Base-by-base conservation (phyloP, 2,797 vertebrate genomes). In the Oophaga sylvatica region DNA sequence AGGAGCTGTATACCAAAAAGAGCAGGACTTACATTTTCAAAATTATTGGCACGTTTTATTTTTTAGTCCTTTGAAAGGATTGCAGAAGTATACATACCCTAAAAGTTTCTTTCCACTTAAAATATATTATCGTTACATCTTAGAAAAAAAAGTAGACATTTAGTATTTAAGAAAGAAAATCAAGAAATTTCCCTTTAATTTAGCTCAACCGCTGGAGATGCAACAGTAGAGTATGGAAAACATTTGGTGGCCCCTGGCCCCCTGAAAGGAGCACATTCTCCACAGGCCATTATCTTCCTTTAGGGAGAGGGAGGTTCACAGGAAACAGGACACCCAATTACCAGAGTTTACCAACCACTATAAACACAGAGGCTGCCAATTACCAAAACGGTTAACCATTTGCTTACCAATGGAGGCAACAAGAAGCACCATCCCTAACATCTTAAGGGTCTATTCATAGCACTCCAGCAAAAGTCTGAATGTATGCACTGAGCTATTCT, bases 311-410 rank as follows among this genome's bases (percentile, higher is more conserved):
- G 60, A 67, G n/a, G 63, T 31, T 41, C 63, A 56, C 45, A 56
- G 63, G 45, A 68, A 82, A 53, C 80, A 81, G 62, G 62, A 81
- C 80, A 29, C 80, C 62, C 62, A 81, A 81, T 67, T 81, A 81
- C 22, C 22, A 67, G 60, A 31, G 41, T 56, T 48, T 68, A 67
- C 63, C 63, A 67, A 53, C 15, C 22, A 29, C 80, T 68, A 56
- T 68, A 81, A 53, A 68, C 45, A 15, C 80, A 29, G 19, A 9
- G 13, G 35, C 62, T 5, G 62, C 80, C 41, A 48, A 81, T 68
- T 29, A 20, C 63, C 17, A 8, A 7, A 7, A 1, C 60, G 2
- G 45, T 45, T 81, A 67, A 67, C 62, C 13, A 15, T 48, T 19
- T 67, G 41, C 63, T 41, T 67, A 41, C 62, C 45, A 4, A n/a